Evolutionary conservation across 2,113 vertebrate species (phyloP), one percentile per base, ranked within the genome.

Genomic region (Macrotis lagotis): DNA sequence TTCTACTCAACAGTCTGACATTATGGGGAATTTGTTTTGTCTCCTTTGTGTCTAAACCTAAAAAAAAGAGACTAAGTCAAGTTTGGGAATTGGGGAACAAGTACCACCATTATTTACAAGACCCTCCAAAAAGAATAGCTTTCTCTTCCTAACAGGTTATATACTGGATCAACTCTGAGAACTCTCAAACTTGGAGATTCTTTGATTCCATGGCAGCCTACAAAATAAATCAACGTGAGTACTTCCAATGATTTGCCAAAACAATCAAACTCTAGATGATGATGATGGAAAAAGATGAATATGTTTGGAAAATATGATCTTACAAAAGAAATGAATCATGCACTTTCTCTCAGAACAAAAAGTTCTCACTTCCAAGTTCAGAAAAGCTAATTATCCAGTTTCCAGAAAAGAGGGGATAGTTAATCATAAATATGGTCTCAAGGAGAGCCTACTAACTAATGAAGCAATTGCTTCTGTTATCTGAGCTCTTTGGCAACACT

Each of bases 381-480:
- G 8, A 93, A 89, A 91, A 91, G 50, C 37, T 52, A 47, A 53
- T 92, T 90, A 53, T 51, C 83, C 19, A n/a, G 50, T 53, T 90
- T 93, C 10, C 91, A 96, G 24, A 52, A 48, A 44, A 55, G 47
- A 3, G 24, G 24, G 59, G 59, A 37, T n/a, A 22, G 24, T 25
- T 47, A 37, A 66, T 51, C 2, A 8, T 88, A 90, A 49, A 92
- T 92, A 44, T 25, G 74, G 22, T 51, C 47, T n/a, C 66, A 50
- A 83, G n/a, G 92, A 91, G 37, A 93, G 59, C 48, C 31, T 52
- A 94, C 89, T 48, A 91, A 25, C 26, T 37, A 31, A 44, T 88
- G 48, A 92, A 96, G 44, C 47, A 44, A 28, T 89, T 96, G 10
- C 48, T 92, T 96, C 91, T 31, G 51, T 52, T 59, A 11, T 37